These are phyloP conservation scores for Platanista minor DNA, from an alignment of 2,113 vertebrate genomes.

Conservation along the genomic window DNA sequence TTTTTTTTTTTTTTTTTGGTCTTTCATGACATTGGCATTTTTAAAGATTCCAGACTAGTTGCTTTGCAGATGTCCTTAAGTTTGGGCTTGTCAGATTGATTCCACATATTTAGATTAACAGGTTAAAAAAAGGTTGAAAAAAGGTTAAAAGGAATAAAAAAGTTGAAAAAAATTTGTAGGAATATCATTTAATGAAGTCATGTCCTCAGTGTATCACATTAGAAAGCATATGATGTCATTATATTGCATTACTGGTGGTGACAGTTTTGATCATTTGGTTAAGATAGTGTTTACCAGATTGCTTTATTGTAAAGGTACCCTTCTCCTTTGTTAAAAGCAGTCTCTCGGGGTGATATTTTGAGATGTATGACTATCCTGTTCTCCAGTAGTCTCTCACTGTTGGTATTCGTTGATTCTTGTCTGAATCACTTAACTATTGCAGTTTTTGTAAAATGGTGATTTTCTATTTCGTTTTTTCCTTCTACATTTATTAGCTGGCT, in stretches of 20 bases:
- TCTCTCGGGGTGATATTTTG: neutral
- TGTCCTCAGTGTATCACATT: neutral
- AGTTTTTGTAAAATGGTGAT: neutral
- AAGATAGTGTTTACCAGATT: neutral
- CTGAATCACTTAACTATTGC: neutral
- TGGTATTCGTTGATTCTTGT: neutral
- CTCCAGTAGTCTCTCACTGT: neutral
- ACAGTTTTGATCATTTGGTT: neutral
- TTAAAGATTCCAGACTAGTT: neutral
- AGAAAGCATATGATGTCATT: neutral
- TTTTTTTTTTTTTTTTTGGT: neutral
- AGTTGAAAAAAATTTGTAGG: neutral
- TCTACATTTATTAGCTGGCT: neutral
- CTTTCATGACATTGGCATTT: neutral
- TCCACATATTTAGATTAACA: neutral
- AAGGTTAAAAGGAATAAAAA: neutral
- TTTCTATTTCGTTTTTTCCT: neutral
- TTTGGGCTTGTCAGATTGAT: neutral
- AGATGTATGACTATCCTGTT: neutral
- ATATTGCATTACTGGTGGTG: neutral
- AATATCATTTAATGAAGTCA: neutral
- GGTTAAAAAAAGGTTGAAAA: neutral
- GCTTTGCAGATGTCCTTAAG: neutral
- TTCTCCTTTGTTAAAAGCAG: neutral
- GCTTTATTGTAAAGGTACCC: neutral